Evolutionary conservation across 2,797 vertebrate genomes (phyloP).

Genomic region (Darevskia nairensis): DNA sequence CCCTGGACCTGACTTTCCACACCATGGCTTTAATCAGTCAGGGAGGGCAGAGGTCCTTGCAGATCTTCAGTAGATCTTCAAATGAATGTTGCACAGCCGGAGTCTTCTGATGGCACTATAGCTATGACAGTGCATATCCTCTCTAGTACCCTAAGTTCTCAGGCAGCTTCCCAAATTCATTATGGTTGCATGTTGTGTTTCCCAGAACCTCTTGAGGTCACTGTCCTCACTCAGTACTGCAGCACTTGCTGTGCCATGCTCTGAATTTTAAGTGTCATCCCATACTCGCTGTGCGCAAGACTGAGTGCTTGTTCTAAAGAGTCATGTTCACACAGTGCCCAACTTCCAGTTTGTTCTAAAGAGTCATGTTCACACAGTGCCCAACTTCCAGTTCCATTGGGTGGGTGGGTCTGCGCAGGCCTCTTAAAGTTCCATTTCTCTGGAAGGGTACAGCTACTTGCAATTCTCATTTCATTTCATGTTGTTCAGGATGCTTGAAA

Average conservation of each 20-base stretch:
- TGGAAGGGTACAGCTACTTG: neutral
- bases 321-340: neutral
- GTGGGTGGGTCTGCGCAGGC: neutral
- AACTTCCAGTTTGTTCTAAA: neutral
- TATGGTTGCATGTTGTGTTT: neutral
- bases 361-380: neutral
- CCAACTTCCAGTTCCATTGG: neutral
- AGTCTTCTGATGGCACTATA: neutral
- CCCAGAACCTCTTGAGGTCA: conserved; percentile 17
- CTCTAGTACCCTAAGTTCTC: neutral
- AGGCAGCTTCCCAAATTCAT: conserved; percentile 10
- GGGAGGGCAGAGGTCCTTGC: no score
- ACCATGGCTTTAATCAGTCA: no score
- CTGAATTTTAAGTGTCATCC: conserved; percentile 29
- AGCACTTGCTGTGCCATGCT: neutral
- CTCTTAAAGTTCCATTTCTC: neutral
- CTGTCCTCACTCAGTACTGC: conserved; percentile 23
- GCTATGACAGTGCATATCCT: neutral
- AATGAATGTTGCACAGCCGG: neutral
- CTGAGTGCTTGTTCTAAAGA: neutral
- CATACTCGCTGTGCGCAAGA: neutral
- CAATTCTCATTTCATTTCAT: neutral
- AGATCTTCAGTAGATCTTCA: neutral
- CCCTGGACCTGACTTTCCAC: no score
- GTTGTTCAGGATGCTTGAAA: neutral